A percentile compares a stretch with the other conserved stretches of the same genome.
These are phyloP conservation scores for Sorex araneus DNA, from an alignment of 2,113 vertebrate genomes.

Conservation along the genomic window DNA sequence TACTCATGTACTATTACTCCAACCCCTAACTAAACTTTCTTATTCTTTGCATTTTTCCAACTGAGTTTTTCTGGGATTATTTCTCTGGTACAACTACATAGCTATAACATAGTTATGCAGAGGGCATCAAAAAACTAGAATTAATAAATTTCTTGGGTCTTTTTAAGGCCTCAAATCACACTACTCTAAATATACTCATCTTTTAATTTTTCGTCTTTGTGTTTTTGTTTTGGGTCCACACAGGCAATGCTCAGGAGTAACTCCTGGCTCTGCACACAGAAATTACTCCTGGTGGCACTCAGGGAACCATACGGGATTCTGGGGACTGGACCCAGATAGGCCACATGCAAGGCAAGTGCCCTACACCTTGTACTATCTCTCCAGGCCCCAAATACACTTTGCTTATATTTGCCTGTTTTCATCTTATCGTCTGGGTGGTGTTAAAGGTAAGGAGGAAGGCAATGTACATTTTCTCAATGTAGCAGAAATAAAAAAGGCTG, in stretches of 20 bases:
- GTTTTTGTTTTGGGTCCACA: too few relatives aligned
- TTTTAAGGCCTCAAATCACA: not conserved
- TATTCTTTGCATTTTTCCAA: slow-evolving; percentile 43
- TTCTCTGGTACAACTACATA: not conserved
- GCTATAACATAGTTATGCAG: not conserved
- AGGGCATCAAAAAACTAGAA: not conserved
- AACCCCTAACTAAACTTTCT: too few relatives aligned
- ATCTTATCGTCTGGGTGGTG: slow-evolving; percentile 13
- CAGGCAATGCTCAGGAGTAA: too few relatives aligned
- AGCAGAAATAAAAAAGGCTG: slow-evolving; percentile 59
- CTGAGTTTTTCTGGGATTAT: slow-evolving; percentile 50
- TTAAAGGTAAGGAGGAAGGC: not conserved
- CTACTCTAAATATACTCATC: not conserved
- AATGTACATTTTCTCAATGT: slow-evolving; percentile 40
- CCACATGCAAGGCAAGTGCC: too few relatives aligned
- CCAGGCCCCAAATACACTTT: not conserved
- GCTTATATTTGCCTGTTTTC: slow-evolving; percentile 33
- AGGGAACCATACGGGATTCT: too few relatives aligned
- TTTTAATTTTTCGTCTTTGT: too few relatives aligned
- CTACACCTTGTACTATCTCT: too few relatives aligned
- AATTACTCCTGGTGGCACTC: too few relatives aligned
- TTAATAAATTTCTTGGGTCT: not conserved
- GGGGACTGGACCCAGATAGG: too few relatives aligned
- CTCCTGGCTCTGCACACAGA: too few relatives aligned
- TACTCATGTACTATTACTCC: too few relatives aligned